phyloP scores from a whole-genome alignment of 2,888 invertebrate genomes.

The Hydroisotoma schaefferi region DNA sequence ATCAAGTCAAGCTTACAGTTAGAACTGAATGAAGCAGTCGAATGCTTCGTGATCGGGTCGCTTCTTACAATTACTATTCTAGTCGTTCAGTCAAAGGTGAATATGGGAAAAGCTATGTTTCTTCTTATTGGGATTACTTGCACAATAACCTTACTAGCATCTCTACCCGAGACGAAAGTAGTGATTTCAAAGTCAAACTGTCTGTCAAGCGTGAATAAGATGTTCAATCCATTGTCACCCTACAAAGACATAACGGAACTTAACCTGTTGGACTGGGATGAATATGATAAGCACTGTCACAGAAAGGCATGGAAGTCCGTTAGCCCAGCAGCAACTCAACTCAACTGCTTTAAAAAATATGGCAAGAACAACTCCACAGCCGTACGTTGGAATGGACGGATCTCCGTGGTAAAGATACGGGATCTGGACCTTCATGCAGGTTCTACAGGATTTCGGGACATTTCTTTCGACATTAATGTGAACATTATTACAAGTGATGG shows the following conservation, averaged over 20 bases:
- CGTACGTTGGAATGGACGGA: slow-evolving; percentile 42
- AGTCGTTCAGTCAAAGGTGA: slow-evolving; percentile 9
- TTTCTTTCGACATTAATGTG: slow-evolving; percentile 34
- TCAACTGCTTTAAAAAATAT: slow-evolving; percentile 38
- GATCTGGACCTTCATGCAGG: slow-evolving; percentile 8
- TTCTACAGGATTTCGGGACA: slow-evolving; percentile 1
- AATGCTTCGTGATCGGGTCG: not conserved
- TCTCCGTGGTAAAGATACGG: slow-evolving; percentile 33
- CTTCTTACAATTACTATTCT: slow-evolving; percentile 5
- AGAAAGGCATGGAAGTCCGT: slow-evolving; percentile 39
- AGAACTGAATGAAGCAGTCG: not conserved
- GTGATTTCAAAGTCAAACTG: too few species aligned
- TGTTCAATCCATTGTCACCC: too few species aligned
- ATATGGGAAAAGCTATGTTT: slow-evolving; percentile 18
- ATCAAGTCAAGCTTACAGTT: slow-evolving; percentile 4
- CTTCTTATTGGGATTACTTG: slow-evolving; percentile 5
- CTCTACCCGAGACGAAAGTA: too few species aligned
- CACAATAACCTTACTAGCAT: too few species aligned
- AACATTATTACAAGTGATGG: slow-evolving; percentile 14
- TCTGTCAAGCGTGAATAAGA: too few species aligned
- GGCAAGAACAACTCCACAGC: slow-evolving; percentile 3
- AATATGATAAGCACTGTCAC: slow-evolving; percentile 43
- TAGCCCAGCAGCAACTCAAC: slow-evolving; percentile 39
- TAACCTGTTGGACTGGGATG: slow-evolving; percentile 32
- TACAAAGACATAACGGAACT: slow-evolving; percentile 2